Conservation (phyloP, 1,140 invertebrate species). For the Atta cephalotes region DNA sequence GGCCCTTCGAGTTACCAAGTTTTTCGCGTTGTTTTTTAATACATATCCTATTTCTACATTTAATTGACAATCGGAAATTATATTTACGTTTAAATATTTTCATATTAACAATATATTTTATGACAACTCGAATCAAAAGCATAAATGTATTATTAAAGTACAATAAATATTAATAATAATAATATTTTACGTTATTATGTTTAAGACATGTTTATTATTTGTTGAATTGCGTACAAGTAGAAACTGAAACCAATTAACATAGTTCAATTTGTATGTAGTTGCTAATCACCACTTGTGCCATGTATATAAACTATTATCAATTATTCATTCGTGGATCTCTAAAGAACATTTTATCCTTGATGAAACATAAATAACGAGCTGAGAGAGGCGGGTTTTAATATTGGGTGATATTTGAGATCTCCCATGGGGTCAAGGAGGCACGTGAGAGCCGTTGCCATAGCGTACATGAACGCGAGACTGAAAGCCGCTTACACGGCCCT, state of each 20-base stretch:
- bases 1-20: conserved; percentile 55
- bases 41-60: not conserved
- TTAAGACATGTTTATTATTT: not conserved
- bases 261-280: not conserved
- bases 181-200: not conserved
- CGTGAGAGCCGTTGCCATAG: conserved; percentile 68
- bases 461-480: conserved; percentile 65
- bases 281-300: not conserved
- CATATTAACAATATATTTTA: conserved; percentile 1
- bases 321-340: not conserved
- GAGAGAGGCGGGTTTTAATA: conserved; percentile 32
- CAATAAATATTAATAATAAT: not conserved
- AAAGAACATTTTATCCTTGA: not conserved
- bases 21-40: conserved; percentile 50
- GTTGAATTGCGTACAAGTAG: too few species aligned
- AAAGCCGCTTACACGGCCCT: conserved; percentile 75
- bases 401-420: conserved; percentile 69
- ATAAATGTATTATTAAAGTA: not conserved
- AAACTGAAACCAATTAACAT: not conserved
- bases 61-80: not conserved
- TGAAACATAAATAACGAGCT: conserved; percentile 21
- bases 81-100: not conserved
- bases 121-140: not conserved
- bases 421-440: conserved; percentile 57
- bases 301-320: not conserved